These are phyloP conservation scores for Leptoclinus maculatus DNA, from an alignment of 2,797 vertebrate species.

Conservation along the genomic window DNA sequence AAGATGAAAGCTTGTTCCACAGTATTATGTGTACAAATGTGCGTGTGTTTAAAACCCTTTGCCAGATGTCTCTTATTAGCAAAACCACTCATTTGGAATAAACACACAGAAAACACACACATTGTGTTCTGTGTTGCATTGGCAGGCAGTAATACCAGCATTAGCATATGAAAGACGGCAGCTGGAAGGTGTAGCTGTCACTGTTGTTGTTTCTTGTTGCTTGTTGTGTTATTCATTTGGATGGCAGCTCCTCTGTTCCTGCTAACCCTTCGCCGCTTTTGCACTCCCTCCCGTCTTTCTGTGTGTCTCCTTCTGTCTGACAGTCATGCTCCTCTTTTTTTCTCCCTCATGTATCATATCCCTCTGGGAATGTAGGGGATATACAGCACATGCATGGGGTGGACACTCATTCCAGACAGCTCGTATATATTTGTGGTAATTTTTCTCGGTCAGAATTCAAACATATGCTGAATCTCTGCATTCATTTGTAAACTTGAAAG, in stretches of 20 bases:
- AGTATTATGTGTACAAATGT: slow-evolving; percentile 44
- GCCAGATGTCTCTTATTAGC: slow-evolving; percentile 50
- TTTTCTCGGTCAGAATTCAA: not conserved
- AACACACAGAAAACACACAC: slow-evolving; percentile 42
- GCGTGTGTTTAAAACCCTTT: slow-evolving; percentile 40
- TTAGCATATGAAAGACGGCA: slow-evolving; percentile 84
- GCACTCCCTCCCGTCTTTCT: slow-evolving; percentile 35
- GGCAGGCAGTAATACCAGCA: slow-evolving; percentile 72
- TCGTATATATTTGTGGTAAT: not conserved
- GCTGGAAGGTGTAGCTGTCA: slow-evolving; percentile 75
- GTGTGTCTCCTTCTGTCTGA: slow-evolving; percentile 28
- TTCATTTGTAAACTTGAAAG: slow-evolving; percentile 37
- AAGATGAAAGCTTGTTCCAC: slow-evolving; percentile 36
- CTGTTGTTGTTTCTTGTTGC: slow-evolving; percentile 49
- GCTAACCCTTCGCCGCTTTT: slow-evolving; percentile 36
- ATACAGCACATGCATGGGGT: not conserved
- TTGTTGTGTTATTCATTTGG: slow-evolving; percentile 65
- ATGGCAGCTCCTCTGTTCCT: slow-evolving; percentile 58
- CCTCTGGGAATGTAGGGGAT: not conserved
- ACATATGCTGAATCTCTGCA: slow-evolving; percentile 22
- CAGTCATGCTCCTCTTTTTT: slow-evolving; percentile 19
- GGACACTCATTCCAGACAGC: not conserved
- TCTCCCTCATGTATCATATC: not conserved
- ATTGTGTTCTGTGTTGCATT: slow-evolving; percentile 51
- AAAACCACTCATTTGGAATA: slow-evolving; percentile 37